These are phyloP conservation scores for Crenuchus spilurus DNA, from an alignment of 2,797 vertebrate species.

Conservation along the genomic window DNA sequence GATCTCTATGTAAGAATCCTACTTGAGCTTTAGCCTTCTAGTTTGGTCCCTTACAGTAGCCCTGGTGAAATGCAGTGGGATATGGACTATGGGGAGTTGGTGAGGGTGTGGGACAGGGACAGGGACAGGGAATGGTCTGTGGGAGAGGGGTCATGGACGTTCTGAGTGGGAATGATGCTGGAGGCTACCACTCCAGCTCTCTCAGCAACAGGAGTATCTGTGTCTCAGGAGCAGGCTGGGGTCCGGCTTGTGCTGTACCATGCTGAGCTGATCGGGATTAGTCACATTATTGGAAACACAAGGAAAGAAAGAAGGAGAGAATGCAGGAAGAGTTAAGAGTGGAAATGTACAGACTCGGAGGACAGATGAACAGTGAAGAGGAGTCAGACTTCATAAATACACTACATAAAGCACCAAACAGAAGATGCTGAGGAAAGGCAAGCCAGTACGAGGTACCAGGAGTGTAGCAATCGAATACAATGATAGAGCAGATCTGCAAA, in stretches of 20 bases:
- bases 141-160: slow-evolving; percentile 51
- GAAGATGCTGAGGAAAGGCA: slow-evolving; percentile 24
- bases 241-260: slow-evolving; percentile 76
- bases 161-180: slow-evolving; percentile 60
- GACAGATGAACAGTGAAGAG: slow-evolving; percentile 48
- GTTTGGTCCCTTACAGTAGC: slow-evolving; percentile 46
- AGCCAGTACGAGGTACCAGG: slow-evolving; percentile 8
- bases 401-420: slow-evolving; percentile 18
- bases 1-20: neutral
- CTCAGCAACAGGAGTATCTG: slow-evolving; percentile 83
- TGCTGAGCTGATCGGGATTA: slow-evolving; percentile 77
- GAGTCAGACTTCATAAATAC: slow-evolving; percentile 36
- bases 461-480: neutral
- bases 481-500: neutral
- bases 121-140: slow-evolving; percentile 10
- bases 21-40: slow-evolving; percentile 41
- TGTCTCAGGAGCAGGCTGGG: slow-evolving; percentile 77
- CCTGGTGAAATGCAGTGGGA: slow-evolving; percentile 47
- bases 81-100: slow-evolving; percentile 16
- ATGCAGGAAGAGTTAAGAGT: slow-evolving; percentile 60
- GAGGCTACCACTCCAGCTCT: slow-evolving; percentile 43
- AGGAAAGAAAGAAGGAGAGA: slow-evolving; percentile 50
- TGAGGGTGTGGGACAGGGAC: slow-evolving; percentile 21
- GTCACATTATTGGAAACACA: slow-evolving; percentile 60
- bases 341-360: slow-evolving; percentile 50